Base-by-base conservation (phyloP, 2,888 invertebrate genomes). In the Acanthacorydalis orientalis region DNA sequence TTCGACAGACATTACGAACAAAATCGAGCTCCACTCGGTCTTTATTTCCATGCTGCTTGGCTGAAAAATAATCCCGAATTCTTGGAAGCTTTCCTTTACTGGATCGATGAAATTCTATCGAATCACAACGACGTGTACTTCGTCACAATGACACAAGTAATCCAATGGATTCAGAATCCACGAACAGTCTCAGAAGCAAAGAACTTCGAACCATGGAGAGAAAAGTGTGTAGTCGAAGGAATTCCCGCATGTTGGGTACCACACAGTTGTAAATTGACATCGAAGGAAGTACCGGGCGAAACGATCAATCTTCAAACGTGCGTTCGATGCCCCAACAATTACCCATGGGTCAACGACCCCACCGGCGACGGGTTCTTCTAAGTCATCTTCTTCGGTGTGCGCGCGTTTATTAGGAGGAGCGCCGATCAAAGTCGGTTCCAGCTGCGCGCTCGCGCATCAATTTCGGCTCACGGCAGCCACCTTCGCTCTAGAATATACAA, bases 1-100 rank as follows among this genome's bases (percentile, higher is more conserved):
- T 91, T 92, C 61, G 87, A 91, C 62, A 78, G 91, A 42, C 91
- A 90, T 64, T 90, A 90, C 68, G 82, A 87, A 54, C 86, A 87
- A 63, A 90, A 90, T 64, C 79, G 89, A 51, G 89, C 90, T 7
- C 90, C 90, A 0, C 68, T 90, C 8, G 90, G 89, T 55, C 76
- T 91, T 31, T 90, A 88, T 68, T 91, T 90, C 84, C 90, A 91
- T 68, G 90, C 90, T 1, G 90, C 90, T 34, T 91, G 90, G 90
- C 68, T 91, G 53, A 88, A 83, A 68, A 90, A 90, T 66, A 90
- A 91, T 61, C 90, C 90, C 41, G 91, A 92, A 65, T 90, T 80
- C 64, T 71, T 91, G 53, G 91, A 91, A 60, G 90, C 90, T 46
- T 91, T 92, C 78, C 71, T 90, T 15, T 89, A 83, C 64, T 92